phyloP scores from a whole-genome alignment of 2,888 invertebrate genomes.

The Hirtodrosophila duncani region DNA sequence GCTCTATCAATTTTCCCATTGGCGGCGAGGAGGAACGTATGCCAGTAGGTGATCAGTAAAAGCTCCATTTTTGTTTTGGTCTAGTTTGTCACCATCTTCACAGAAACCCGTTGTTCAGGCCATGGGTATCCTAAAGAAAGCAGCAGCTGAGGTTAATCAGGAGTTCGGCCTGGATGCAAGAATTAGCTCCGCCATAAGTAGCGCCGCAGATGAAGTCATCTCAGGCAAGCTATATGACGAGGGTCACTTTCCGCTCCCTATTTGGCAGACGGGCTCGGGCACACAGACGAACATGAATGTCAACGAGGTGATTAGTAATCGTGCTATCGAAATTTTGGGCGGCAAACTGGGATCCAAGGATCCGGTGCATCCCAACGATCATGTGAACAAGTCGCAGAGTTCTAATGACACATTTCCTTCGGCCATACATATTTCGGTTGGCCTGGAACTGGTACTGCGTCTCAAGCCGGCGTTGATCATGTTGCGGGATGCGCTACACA shows the following conservation, averaged over 20 bases:
- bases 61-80: not conserved
- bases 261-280: constrained; percentile 99
- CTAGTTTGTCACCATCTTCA: constrained; percentile 36
- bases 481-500: constrained; percentile 85
- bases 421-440: constrained; percentile 98
- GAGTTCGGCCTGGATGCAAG: constrained; percentile 93
- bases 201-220: constrained; percentile 95
- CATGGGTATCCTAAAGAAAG: constrained; percentile 96
- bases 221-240: constrained; percentile 94
- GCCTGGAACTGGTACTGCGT: constrained; percentile 87
- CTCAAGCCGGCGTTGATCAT: constrained; percentile 88
- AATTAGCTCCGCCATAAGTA: constrained; percentile 89
- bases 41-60: constrained; percentile 85
- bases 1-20: constrained; percentile 96
- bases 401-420: constrained; percentile 99
- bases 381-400: constrained; percentile 98
- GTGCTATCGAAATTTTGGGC: constrained; percentile 91
- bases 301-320: constrained; percentile 92
- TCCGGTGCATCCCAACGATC: constrained; percentile 99
- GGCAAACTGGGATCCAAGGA: constrained; percentile 93
- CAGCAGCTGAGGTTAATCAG: constrained; percentile 95
- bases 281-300: constrained; percentile 99
- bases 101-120: constrained; percentile 92
- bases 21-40: constrained; percentile 94
- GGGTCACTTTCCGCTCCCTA: constrained; percentile 95